These are phyloP conservation scores for Athalia rosae DNA, from an alignment of 2,888 invertebrate species.

Conservation along the genomic window DNA sequence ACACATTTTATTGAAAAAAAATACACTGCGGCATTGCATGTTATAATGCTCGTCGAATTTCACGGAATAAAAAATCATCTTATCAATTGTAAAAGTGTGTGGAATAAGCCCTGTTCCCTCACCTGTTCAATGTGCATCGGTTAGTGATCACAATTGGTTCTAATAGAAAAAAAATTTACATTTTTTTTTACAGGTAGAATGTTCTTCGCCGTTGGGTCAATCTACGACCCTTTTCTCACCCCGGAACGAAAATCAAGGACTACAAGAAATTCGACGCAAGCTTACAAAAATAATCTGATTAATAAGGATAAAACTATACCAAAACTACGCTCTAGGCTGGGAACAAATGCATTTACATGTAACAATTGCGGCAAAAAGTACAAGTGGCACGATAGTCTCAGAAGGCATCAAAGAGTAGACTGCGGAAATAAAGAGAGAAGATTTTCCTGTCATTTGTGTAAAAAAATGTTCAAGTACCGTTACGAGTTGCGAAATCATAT, in stretches of 20 bases:
- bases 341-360: constrained; percentile 59
- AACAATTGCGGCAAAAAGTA: constrained; percentile 70
- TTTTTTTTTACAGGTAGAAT: constrained; percentile 32
- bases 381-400: constrained; percentile 71
- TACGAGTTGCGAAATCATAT: constrained; percentile 72
- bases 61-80: no score
- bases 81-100: no score
- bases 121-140: neutral
- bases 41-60: no score
- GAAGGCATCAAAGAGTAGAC: constrained; percentile 73
- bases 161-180: neutral
- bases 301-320: no score
- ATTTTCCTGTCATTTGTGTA: constrained; percentile 70
- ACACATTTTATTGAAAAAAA: no score
- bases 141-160: constrained; percentile 11
- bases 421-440: constrained; percentile 72
- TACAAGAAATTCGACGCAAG: no score
- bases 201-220: constrained; percentile 42
- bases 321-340: no score
- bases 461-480: constrained; percentile 72
- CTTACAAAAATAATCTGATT: no score
- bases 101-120: no score
- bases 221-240: constrained; percentile 59
- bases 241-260: constrained; percentile 54
- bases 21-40: no score